Conservation (phyloP, 1,140 invertebrate species). For the Macrosteles quadrilineatus region DNA sequence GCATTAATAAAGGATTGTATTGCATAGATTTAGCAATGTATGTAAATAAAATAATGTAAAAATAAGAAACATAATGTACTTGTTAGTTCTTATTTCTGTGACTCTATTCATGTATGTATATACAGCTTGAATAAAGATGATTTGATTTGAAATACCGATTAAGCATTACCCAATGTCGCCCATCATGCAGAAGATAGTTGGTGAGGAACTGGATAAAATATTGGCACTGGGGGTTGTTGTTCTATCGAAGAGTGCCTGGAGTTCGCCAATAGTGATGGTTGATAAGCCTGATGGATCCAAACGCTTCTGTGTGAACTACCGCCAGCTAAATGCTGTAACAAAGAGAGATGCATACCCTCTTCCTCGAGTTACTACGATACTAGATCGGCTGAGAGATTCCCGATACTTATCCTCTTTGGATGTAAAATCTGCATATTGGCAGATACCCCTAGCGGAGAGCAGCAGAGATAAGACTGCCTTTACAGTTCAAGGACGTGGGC, state of each 20-base stretch:
- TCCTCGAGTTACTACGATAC: not conserved
- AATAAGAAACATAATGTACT: too few relatives aligned
- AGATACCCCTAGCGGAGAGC: too few relatives aligned
- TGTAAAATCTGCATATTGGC: not conserved
- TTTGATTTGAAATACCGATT: not conserved
- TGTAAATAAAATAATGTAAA: too few relatives aligned
- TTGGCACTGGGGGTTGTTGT: not conserved
- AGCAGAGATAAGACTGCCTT: slow-evolving; percentile 10
- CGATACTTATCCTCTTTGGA: not conserved
- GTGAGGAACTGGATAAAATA: not conserved
- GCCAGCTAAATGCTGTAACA: not conserved
- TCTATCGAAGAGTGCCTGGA: not conserved
- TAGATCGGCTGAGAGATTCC: not conserved
- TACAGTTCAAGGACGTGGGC: not conserved
- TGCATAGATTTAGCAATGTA: too few relatives aligned
- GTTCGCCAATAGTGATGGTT: not conserved
- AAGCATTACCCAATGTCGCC: not conserved
- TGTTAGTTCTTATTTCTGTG: too few relatives aligned
- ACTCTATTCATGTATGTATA: too few relatives aligned
- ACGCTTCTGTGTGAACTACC: not conserved
- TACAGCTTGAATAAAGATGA: too few relatives aligned
- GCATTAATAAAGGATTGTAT: too few relatives aligned
- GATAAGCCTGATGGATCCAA: not conserved
- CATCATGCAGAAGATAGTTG: not conserved
- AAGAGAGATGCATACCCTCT: slow-evolving; percentile 7